Percentiles rank a stretch among this genome's conserved stretches.
These are phyloP conservation scores for Australoheros facetus DNA, from an alignment of 2,797 vertebrate species.

Conservation along the genomic window DNA sequence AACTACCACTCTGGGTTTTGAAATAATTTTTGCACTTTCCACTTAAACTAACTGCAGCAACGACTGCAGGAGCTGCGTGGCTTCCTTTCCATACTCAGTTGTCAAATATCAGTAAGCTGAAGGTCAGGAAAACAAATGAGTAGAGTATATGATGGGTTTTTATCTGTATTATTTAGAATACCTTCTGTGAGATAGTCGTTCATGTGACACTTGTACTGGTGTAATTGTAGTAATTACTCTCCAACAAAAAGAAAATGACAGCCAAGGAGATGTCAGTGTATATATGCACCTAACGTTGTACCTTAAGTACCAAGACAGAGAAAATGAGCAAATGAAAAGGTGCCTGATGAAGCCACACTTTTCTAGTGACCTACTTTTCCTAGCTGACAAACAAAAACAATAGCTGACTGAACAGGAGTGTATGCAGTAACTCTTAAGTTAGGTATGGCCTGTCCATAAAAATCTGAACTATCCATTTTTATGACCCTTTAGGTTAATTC, in stretches of 20 bases:
- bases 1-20: background rate
- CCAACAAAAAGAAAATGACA: constrained; percentile 15
- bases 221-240: constrained; percentile 31
- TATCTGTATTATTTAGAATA: constrained; percentile 48
- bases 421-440: background rate
- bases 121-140: constrained; percentile 64
- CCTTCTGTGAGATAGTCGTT: constrained; percentile 29
- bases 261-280: background rate
- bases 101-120: constrained; percentile 32
- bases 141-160: constrained; percentile 47
- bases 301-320: background rate
- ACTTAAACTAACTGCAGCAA: constrained; percentile 30
- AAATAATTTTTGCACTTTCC: constrained; percentile 13
- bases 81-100: constrained; percentile 18
- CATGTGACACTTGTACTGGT: constrained; percentile 11
- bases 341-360: constrained; percentile 2
- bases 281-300: background rate
- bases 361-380: background rate
- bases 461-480: constrained; percentile 14
- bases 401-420: background rate
- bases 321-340: background rate
- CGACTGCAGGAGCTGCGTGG: constrained; percentile 8
- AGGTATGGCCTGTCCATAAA: constrained; percentile 15
- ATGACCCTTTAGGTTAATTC: constrained; percentile 20
- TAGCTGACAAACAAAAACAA: constrained; percentile 8